These are phyloP conservation scores for Sphaeramia orbicularis DNA, from an alignment of 2,797 vertebrate genomes.

Conservation along the genomic window DNA sequence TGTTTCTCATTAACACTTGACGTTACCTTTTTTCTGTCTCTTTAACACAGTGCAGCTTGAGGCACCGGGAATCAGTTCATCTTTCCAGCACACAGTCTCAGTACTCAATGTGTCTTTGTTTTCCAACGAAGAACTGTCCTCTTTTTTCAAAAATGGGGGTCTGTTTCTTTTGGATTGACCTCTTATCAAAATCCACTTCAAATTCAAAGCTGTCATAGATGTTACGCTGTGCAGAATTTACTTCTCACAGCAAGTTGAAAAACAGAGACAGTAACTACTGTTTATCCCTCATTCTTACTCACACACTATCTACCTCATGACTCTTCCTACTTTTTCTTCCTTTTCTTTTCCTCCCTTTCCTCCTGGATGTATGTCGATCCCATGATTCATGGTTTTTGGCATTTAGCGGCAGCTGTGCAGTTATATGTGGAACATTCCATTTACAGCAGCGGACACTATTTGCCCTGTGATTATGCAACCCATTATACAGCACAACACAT, in stretches of 20 bases:
- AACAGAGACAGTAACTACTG: conserved; percentile 7
- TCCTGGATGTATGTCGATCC: conserved; percentile 60
- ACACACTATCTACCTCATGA: neutral
- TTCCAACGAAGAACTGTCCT: conserved; percentile 46
- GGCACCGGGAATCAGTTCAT: conserved; percentile 59
- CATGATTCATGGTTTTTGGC: conserved; percentile 73
- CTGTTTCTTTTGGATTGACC: conserved; percentile 42
- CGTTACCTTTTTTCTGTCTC: conserved; percentile 61
- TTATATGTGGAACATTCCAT: conserved; percentile 74
- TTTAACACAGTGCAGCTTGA: conserved; percentile 60
- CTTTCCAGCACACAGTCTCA: conserved; percentile 58
- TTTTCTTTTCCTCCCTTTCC: conserved; percentile 30
- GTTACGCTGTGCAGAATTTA: conserved; percentile 16
- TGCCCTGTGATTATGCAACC: conserved; percentile 62
- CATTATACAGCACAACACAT: conserved; percentile 33
- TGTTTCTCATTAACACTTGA: conserved; percentile 71
- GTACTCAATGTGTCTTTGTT: conserved; percentile 65
- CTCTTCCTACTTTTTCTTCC: conserved; percentile 10
- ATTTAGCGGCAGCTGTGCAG: conserved; percentile 36
- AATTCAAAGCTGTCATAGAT: conserved; percentile 13
- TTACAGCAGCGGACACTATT: conserved; percentile 56
- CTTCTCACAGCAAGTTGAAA: conserved; percentile 55
- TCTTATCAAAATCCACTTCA: conserved; percentile 21
- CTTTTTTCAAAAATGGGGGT: conserved; percentile 22
- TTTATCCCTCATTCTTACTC: neutral